These are phyloP conservation scores for Zaprionus inermis DNA, from an alignment of 1,140 invertebrate genomes.

Conservation along the genomic window DNA sequence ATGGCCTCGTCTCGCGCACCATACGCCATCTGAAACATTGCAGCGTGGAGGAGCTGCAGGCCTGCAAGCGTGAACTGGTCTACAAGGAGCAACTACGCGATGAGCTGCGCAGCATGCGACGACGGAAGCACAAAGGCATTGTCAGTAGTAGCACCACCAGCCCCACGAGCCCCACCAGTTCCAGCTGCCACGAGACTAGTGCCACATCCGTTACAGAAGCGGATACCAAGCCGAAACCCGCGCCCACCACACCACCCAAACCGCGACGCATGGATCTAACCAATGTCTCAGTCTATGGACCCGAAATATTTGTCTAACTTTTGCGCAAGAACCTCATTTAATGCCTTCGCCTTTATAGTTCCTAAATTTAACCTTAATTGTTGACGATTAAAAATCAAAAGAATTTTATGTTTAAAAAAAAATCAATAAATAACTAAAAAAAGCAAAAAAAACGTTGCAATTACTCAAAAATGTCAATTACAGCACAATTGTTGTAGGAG, in stretches of 20 bases:
- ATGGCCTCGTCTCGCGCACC: constrained; percentile 63
- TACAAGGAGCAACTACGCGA: constrained; percentile 70
- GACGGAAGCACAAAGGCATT: constrained; percentile 22
- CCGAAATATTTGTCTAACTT: constrained; percentile 64
- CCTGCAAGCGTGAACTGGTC: constrained; percentile 67
- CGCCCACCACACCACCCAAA: constrained; percentile 64
- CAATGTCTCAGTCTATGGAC: constrained; percentile 54
- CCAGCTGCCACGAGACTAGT: neutral
- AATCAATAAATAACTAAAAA: neutral
- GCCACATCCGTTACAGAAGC: neutral
- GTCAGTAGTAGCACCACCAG: too few relatives aligned
- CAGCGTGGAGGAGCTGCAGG: constrained; percentile 68
- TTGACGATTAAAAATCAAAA: constrained; percentile 77
- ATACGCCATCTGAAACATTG: constrained; percentile 69
- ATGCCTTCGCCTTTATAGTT: neutral
- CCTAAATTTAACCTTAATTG: constrained; percentile 58
- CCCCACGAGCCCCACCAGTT: neutral
- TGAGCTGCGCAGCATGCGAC: constrained; percentile 48
- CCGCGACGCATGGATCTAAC: constrained; percentile 18
- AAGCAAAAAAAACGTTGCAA: constrained; percentile 36
- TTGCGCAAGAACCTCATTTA: neutral
- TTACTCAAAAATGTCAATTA: constrained; percentile 73
- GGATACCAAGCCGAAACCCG: constrained; percentile 19
- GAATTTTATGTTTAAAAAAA: constrained; percentile 38
- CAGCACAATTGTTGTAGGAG: constrained; percentile 70